Base-by-base conservation (phyloP, 2,113 vertebrate genomes). In the Balaeniceps rex region DNA sequence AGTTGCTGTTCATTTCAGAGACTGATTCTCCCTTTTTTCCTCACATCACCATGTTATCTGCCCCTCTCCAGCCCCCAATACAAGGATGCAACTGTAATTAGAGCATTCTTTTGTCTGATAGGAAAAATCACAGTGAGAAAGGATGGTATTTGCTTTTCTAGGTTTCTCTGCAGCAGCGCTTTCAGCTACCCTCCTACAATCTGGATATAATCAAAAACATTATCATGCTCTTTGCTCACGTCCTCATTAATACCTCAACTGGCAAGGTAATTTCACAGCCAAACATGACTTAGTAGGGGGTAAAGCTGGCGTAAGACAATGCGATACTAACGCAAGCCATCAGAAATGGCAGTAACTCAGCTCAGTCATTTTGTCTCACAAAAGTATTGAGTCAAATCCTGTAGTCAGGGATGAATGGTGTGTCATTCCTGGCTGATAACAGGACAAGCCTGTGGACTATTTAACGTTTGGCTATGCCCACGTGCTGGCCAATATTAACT, bases 181-280 rank as follows among this genome's bases (percentile, higher is more conserved):
- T 90, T 93, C 90, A 95, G 80, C 71, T 82, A 61, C 74, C 51
- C 29, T 90, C 40, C 86, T 95, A 79, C n/a, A 4, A 94, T 83
- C 28, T 74, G 70, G 46, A 89, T 78, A 83, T 87, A 95, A 97
- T 93, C 14, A 94, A 87, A 91, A 91, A 65, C 58, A 93, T 82
- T 77, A 90, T 74, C 63, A 46, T 61, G 79, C 10, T 95, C 64
- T 90, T 93, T 94, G 84, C 89, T 96, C 97, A 90, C 68, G 19
- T 95, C 91, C 85, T 93, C 75, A 89, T 93, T 97, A 97, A 96
- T 89, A 94, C 66, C 46, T 93, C 74, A 76, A 55, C 83, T 65
- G 60, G 77, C 70, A 94, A 94, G 84, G 93, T 94, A 94, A 96
- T 96, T 96, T 96, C 87, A 95, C 91, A 95, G 90, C 52, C 78